Evolutionary conservation across 2,797 vertebrate species (phyloP), one percentile per base, ranked within the genome.

Genomic region (Emydoidea blandingii): DNA sequence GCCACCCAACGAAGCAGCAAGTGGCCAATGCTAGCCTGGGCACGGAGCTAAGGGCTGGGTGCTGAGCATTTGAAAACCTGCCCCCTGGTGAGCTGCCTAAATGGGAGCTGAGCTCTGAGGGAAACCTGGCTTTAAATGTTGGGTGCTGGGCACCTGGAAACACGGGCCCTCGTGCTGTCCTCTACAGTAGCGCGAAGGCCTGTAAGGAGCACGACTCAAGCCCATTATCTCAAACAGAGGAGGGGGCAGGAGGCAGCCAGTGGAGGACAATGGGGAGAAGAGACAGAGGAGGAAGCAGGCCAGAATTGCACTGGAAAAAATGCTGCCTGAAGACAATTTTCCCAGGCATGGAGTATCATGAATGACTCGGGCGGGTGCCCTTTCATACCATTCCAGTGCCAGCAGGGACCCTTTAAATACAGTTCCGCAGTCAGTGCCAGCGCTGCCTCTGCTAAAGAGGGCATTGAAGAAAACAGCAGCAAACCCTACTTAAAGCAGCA

Each of bases 241-340:
- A 78, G 62, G 52, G 29, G 34, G 7, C 12, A 23, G 23, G 11
- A 21, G 34, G 41, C 54, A 81, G 19, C 52, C 52, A 8, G n/a
- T 27, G 25, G 27, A 85, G 54, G 12, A 53, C 25, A 49, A 62
- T 21, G 50, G 56, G 47, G 85, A 50, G 37, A 59, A 53, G 11
- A 21, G 37, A 50, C 52, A 57, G 56, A 10, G 50, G 37, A 47
- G 53, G 50, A 59, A n/a, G 25, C 27, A 52, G 85, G 23, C 41
- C 21, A 29, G 29, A 47, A 44, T 21, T 37, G 14, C 85, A 47
- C 41, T 31, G 37, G 68, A 5, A 50, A 89, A 90, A 88, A 29
- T 76, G 27, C 27, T 54, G 49, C 27, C 72, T 72, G n/a, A 82
- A 94, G 44, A 53, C 56, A 74, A 6, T 74, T 95, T 94, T 89